These are phyloP conservation scores for Pristionchus arcanus DNA, from an alignment of 2,888 invertebrate species.

Conservation along the genomic window DNA sequence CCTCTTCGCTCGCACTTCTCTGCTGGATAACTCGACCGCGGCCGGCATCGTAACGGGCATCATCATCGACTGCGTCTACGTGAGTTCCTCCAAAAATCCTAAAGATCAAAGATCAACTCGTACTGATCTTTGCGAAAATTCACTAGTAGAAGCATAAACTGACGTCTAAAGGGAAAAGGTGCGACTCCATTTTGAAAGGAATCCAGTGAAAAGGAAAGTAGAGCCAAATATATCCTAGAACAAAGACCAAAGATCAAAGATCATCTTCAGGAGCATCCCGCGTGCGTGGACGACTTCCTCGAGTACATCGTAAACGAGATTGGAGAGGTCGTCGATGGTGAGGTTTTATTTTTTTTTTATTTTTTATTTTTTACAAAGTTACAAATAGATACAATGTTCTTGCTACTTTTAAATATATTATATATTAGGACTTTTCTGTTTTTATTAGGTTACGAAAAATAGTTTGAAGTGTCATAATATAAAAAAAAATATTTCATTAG, in stretches of 20 bases:
- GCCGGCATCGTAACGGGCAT: slow-evolving; percentile 17
- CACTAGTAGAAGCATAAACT: too few species aligned
- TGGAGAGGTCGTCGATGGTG: slow-evolving; percentile 44
- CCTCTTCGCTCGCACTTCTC: slow-evolving; percentile 16
- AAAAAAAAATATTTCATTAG: too few species aligned
- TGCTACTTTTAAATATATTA: too few species aligned
- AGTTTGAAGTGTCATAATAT: too few species aligned
- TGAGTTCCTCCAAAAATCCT: background rate
- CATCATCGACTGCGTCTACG: slow-evolving; percentile 48
- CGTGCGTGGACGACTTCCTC: slow-evolving; percentile 48
- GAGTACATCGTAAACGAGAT: slow-evolving; percentile 41
- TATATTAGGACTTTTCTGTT: too few species aligned
- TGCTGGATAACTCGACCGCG: slow-evolving; percentile 43
- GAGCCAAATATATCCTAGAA: too few species aligned
- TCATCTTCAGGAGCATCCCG: slow-evolving; percentile 37
- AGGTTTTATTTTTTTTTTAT: background rate
- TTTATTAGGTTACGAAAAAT: too few species aligned
- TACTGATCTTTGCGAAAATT: background rate
- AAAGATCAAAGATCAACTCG: slow-evolving; percentile 5
- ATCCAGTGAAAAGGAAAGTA: too few species aligned
- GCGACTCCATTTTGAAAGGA: too few species aligned
- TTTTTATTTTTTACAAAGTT: background rate
- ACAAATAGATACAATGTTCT: too few species aligned
- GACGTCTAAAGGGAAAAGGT: too few species aligned
- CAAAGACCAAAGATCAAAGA: background rate